phyloP scores from a whole-genome alignment of 2,888 invertebrate genomes.

The Dicyrtomina minuta region DNA sequence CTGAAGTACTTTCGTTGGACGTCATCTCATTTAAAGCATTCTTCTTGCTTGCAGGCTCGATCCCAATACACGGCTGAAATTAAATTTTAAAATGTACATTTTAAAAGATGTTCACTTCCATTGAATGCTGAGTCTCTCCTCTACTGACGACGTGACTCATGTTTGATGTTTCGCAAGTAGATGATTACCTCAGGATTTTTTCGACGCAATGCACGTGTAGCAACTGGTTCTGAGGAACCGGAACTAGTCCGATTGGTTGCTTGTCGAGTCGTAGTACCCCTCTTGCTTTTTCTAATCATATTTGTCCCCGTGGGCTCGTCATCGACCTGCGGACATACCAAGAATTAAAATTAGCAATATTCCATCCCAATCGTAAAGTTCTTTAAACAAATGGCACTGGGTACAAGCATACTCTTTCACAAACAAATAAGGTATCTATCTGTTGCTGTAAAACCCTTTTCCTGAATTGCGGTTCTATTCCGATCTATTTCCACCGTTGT shows the following conservation, averaged over 20 bases:
- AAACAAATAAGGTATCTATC: too few species aligned
- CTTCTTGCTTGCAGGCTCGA: constrained; percentile 21
- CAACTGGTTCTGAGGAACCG: neutral
- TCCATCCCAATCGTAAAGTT: neutral
- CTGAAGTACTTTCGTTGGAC: neutral
- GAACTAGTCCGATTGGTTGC: neutral
- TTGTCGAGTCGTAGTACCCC: neutral
- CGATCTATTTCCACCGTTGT: too few species aligned
- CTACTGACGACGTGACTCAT: too few species aligned
- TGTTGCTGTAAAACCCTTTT: too few species aligned
- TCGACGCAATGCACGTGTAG: constrained; percentile 15
- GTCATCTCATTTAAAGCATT: too few species aligned
- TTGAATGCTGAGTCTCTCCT: too few species aligned
- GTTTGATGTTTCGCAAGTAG: too few species aligned
- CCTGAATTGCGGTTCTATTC: too few species aligned
- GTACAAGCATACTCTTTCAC: too few species aligned
- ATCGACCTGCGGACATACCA: constrained; percentile 6
- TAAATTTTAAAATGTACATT: too few species aligned
- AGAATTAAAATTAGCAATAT: too few species aligned
- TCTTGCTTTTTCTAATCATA: constrained; percentile 3
- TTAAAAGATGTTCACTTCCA: too few species aligned
- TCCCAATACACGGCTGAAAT: constrained; percentile 5
- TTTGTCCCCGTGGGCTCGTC: neutral
- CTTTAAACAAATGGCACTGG: neutral
- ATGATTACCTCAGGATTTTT: constrained; percentile 17